phyloP scores from a whole-genome alignment of 2,113 vertebrate species.

The Nothoprocta pentlandii region DNA sequence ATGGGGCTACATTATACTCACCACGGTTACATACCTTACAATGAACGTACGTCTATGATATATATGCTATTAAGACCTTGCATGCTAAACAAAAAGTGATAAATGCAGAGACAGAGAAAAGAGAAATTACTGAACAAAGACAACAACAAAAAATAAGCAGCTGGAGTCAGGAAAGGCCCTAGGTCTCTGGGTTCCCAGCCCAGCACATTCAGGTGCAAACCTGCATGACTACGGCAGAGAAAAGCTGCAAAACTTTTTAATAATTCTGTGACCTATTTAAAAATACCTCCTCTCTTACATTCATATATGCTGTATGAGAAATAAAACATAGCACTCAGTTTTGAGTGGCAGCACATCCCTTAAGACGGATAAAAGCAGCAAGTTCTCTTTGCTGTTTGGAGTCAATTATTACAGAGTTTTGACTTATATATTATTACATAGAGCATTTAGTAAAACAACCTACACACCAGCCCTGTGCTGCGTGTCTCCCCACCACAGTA shows the following conservation, averaged over 20 bases:
- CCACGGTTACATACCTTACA: slow-evolving; percentile 17
- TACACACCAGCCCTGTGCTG: background rate
- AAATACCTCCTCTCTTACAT: slow-evolving; percentile 19
- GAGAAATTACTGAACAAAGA: background rate
- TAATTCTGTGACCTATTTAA: slow-evolving; percentile 60
- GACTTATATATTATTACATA: slow-evolving; percentile 66
- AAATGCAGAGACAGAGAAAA: background rate
- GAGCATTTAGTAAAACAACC: slow-evolving; percentile 70
- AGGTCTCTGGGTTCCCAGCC: background rate
- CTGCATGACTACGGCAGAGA: rapidly evolving
- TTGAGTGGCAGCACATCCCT: slow-evolving; percentile 62
- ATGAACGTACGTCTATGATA: background rate
- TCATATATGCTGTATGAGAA: slow-evolving; percentile 57
- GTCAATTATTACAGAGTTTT: slow-evolving; percentile 53
- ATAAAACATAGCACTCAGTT: slow-evolving; percentile 43
- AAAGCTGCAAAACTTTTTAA: slow-evolving; percentile 18
- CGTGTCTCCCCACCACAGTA: background rate
- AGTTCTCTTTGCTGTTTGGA: slow-evolving; percentile 58
- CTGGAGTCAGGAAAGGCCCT: background rate
- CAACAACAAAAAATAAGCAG: background rate
- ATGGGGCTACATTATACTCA: background rate
- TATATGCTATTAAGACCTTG: background rate
- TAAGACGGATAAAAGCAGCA: slow-evolving; percentile 60
- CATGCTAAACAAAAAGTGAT: slow-evolving; percentile 26
- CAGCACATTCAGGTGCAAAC: background rate